Conservation (phyloP, 2,113 vertebrate genomes). For the Siniperca knerii region DNA sequence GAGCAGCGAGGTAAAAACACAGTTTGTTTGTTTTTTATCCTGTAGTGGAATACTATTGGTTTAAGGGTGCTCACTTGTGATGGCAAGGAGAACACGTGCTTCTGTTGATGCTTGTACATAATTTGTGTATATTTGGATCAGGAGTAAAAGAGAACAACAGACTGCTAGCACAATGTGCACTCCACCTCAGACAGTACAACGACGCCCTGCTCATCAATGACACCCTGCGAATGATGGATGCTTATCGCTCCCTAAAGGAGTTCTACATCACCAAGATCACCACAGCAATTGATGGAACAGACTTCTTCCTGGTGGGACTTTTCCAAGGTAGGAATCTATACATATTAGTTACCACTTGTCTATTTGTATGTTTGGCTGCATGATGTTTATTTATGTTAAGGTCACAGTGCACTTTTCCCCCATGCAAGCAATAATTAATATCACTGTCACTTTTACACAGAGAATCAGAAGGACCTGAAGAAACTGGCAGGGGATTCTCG, state of each 20-base stretch:
- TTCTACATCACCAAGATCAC: slow-evolving; percentile 81
- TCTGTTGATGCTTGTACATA: background rate
- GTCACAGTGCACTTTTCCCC: background rate
- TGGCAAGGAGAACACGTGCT: background rate
- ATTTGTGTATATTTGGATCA: slow-evolving; percentile 63
- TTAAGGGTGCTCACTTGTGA: background rate
- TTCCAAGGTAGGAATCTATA: slow-evolving; percentile 84
- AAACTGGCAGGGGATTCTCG: slow-evolving; percentile 42
- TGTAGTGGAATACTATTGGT: background rate
- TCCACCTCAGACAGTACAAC: slow-evolving; percentile 92
- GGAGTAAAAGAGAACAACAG: slow-evolving; percentile 78
- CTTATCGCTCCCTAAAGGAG: slow-evolving; percentile 81
- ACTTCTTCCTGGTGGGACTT: slow-evolving; percentile 81
- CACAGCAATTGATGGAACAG: slow-evolving; percentile 73
- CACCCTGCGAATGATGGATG: slow-evolving; percentile 88
- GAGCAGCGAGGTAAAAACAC: slow-evolving; percentile 83
- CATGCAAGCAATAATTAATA: background rate
- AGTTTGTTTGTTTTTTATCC: background rate
- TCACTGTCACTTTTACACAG: slow-evolving; percentile 75
- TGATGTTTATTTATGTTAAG: background rate
- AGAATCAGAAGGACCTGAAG: slow-evolving; percentile 75
- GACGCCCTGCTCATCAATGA: slow-evolving; percentile 91
- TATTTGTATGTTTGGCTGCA: background rate
- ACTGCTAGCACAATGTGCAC: slow-evolving; percentile 81
- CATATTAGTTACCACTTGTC: background rate